A percentile compares a stretch with the other conserved stretches of the same genome.
Conservation (phyloP, 2,888 invertebrate species). For the Phyllotreta cruciferae region DNA sequence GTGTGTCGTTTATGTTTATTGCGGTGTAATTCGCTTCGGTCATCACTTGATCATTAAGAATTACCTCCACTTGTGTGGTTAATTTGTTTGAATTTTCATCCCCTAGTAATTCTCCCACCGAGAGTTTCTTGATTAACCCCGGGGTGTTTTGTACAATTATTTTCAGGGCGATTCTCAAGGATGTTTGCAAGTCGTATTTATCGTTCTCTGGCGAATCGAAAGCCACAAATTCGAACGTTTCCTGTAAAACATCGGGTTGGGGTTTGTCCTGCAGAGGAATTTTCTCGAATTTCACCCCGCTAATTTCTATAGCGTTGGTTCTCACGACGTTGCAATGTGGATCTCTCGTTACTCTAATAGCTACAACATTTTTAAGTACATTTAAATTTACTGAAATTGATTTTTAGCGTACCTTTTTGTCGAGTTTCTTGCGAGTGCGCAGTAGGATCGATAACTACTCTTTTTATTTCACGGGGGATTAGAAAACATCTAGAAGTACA, state of each 20-base stretch:
- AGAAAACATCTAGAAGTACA: slow-evolving; percentile 58
- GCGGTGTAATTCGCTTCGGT: slow-evolving; percentile 13
- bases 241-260: slow-evolving; percentile 63
- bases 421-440: slow-evolving; percentile 51
- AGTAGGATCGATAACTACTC: slow-evolving; percentile 65
- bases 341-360: slow-evolving; percentile 57
- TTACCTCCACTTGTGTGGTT: slow-evolving; percentile 10
- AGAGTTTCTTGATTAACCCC: slow-evolving; percentile 22
- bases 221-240: slow-evolving; percentile 65
- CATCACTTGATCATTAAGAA: slow-evolving; percentile 26
- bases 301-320: slow-evolving; percentile 67
- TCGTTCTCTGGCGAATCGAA: slow-evolving; percentile 53
- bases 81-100: slow-evolving; percentile 15
- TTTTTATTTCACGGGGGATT: slow-evolving; percentile 67
- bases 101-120: slow-evolving; percentile 19
- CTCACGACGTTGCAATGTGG: slow-evolving; percentile 58
- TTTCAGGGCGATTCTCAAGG: slow-evolving; percentile 35
- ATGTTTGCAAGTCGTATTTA: slow-evolving; percentile 27
- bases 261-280: slow-evolving; percentile 60
- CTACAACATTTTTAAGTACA: slow-evolving; percentile 44
- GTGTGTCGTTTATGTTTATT: slow-evolving; percentile 6
- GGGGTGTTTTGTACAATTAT: slow-evolving; percentile 39
- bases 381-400: too few species aligned
- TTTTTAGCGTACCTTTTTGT: slow-evolving; percentile 15
- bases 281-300: slow-evolving; percentile 67